These are phyloP conservation scores for Thomomys bottae DNA, from an alignment of 2,113 vertebrate species.

Conservation along the genomic window DNA sequence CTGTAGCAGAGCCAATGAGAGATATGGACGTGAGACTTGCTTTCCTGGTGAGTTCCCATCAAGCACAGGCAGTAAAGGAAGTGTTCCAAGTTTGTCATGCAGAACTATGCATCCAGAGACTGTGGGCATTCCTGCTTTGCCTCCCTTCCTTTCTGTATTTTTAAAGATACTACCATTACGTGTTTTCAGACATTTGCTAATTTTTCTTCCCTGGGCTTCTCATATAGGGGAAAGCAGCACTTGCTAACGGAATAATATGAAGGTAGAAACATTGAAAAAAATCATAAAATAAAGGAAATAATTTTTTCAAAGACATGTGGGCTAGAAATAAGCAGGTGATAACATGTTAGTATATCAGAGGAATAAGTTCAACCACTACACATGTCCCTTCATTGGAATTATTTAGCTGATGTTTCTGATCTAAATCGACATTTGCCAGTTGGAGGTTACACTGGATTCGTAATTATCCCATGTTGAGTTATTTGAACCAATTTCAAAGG, in stretches of 20 bases:
- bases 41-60: not conserved
- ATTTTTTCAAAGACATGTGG: not conserved
- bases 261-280: slow-evolving; percentile 13
- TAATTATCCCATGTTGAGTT: not conserved
- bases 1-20: not conserved
- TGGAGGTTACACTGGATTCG: not conserved
- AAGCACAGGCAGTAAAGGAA: not conserved
- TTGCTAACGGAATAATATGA: not conserved
- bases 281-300: not conserved
- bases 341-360: not conserved
- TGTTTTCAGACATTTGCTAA: slow-evolving; percentile 17
- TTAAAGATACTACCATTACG: not conserved
- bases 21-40: not conserved
- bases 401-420: not conserved
- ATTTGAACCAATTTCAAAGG: not conserved
- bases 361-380: not conserved
- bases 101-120: not conserved
- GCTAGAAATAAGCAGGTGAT: not conserved
- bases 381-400: not conserved
- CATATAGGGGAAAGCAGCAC: not conserved
- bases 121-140: not conserved
- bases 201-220: not conserved
- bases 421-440: too few species aligned
- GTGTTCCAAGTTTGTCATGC: too few species aligned
- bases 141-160: not conserved